Base-by-base conservation (phyloP, 2,888 invertebrate species). In the Caenorhabditis sulstoni region DNA sequence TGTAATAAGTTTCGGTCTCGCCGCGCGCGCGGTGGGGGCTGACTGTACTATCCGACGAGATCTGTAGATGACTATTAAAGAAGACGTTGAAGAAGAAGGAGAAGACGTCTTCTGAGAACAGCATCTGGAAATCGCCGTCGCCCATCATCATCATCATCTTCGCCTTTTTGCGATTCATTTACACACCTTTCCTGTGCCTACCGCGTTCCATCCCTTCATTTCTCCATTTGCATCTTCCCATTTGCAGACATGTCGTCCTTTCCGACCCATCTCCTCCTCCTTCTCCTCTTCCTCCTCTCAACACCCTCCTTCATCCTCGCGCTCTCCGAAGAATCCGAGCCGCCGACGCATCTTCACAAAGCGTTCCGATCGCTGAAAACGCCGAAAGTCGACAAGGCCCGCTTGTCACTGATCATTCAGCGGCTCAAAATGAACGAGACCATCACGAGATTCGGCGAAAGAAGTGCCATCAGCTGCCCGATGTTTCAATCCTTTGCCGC, bases 161-260 rank as follows among this genome's bases (percentile, higher is more conserved):
- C 29, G 29, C 7, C 29, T 3, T 29, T 29, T 73, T 58, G 64
- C 64, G 71, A 71, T 71, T 64, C 62, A 62, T 64, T 57, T 73
- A 64, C 73, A 29, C 62, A 73, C 64, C n/a, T n/a, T n/a, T n/a
- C n/a, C n/a, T n/a, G n/a, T n/a, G n/a, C n/a, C n/a, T n/a, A n/a
- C 58, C 64, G 57, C 58, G 57, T 73, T 73, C 73, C 18, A n/a
- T 62, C 62, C 62, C 62, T 71, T 65, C 73, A 73, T 64, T 62
- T 57, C 44, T 58, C 37, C 23, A 18, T 3, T 52, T n/a, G 22
- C 20, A 35, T 9, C 44, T 29, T 70, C 52, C 53, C 53, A 59
- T 70, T 47, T 59, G n/a, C 29, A 67, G 67, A 65, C 41, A 59
- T 65, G 59, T 57, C 67, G 22, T 52, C 45, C 8, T 35, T 7